Evolutionary conservation across 2,113 vertebrate species (phyloP), one percentile per base, ranked within the genome.

Genomic region (Cyrtonyx montezumae): DNA sequence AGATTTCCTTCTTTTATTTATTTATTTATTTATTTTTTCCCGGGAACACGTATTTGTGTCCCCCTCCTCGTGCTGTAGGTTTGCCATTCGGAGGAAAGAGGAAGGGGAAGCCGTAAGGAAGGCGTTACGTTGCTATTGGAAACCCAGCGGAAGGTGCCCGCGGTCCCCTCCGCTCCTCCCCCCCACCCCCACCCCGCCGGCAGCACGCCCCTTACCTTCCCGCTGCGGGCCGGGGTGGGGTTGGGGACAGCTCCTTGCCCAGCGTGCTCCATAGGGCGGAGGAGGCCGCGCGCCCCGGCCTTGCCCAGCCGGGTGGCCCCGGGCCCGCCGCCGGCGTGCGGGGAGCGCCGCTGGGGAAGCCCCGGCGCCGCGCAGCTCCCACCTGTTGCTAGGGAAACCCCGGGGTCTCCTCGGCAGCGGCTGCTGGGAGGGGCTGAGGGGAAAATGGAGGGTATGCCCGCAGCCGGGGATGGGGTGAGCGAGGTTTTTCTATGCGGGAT

Each of bases 301-400:
- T 61, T 5, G 23, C 53, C 28, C 4, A 7, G 23, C 12, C 18
- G 26, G 53, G 53, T 28, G 30, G 53, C 20, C 81, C 61, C 40
- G 30, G 63, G 42, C 42, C 17, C 23, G 30, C 22, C 46, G 16
- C 12, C 68, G 23, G 36, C 81, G 13, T 53, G 22, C 59, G 12
- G 20, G 56, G 51, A 34, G 74, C 34, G 58, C 16, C 45, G 49
- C 88, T 55, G 48, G 94, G 91, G 94, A 95, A 93, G 10, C 84
- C 94, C 93, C 61, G 91, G 93, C 70, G 83, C 71, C 40, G 91
- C 71, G 13, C 53, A 32, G 87, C 79, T 75, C 90, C 88, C 84
- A 96, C 95, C 93, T 96, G 96, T 96, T 96, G 93, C 96, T 93
- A 95, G 93, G 96, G 95, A 96, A 96, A 96, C 96, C 94, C 93